Evolutionary conservation across 2,888 invertebrate genomes (phyloP), one percentile per base, ranked within the genome.

Genomic region (Limnephilus lunatus): DNA sequence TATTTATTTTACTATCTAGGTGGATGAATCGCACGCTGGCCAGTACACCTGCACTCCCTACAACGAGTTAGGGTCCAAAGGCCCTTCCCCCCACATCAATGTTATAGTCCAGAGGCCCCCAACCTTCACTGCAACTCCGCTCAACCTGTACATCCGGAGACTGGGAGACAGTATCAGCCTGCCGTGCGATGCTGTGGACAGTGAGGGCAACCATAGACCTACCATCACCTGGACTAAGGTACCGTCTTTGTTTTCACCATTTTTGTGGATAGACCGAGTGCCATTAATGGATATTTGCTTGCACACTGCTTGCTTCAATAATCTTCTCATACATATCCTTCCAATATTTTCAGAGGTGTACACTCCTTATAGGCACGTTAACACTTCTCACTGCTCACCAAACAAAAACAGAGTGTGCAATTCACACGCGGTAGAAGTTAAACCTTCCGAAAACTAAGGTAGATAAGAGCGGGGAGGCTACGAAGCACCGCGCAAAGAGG

Each of bases 11-110:
- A 3, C 53, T 68, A 89, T 85, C 89, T 94, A 96, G 96, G 98
- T 99, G 90, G 97, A 98, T 94, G 98, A 98, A 94, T 97, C 97
- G 12, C 98, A 99, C 95, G 98, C 97, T 93, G 99, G 99, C 85
- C 97, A 97, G 94, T 99, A 99, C 95, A 97, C 98, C 93, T 99
- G 99, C 95, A 98, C 98, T 39, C 99, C 99, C 86, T 98, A 98
- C 96, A 99, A 99, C 95, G 97, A 97, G 94, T 96, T 99, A 94
- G 99, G 99, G 90, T 97, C 98, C 48, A 98, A 97, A 94, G 98
- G 98, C 14, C 97, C 98, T 39, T 99, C 99, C 99, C 97, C 98
- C 68, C 97, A 97, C 89, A 98, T 99, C 95, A 97, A 97, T 94
- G 98, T 98, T 94, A 97, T 98, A 94, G 98, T 98, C 94, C 97